phyloP scores from a whole-genome alignment of 2,113 vertebrate genomes.

The Bufo gargarizans region DNA sequence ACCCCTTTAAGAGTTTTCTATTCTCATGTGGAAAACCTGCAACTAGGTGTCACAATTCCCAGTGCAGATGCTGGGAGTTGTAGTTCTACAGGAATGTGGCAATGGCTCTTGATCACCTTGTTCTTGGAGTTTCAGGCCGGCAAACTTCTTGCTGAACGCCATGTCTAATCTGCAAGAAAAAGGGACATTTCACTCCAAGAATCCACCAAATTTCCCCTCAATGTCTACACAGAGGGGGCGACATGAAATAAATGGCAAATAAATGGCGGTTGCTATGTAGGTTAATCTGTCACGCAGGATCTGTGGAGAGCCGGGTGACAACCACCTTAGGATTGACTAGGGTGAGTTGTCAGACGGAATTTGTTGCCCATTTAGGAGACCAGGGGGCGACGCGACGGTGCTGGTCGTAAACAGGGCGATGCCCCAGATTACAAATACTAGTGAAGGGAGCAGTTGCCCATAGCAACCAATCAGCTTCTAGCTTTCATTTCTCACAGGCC shows the following conservation, averaged over 20 bases:
- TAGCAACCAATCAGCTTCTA: not conserved
- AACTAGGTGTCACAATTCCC: too few species aligned
- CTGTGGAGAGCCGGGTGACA: too few species aligned
- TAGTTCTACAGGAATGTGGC: not conserved
- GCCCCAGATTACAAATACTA: too few species aligned
- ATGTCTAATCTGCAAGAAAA: not conserved
- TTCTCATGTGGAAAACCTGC: not conserved
- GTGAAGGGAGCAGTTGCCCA: not conserved
- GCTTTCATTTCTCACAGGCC: not conserved
- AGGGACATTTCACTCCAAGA: not conserved
- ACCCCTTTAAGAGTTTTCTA: too few species aligned
- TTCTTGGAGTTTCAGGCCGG: constrained; percentile 31
- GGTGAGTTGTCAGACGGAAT: too few species aligned
- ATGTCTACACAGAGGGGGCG: too few species aligned
- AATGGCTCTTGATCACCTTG: constrained; percentile 5
- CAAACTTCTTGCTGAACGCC: constrained; percentile 51
- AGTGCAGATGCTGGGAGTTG: not conserved
- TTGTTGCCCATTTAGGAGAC: too few species aligned
- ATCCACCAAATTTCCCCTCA: not conserved
- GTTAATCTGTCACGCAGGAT: too few species aligned
- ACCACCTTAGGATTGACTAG: too few species aligned
- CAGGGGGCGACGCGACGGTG: too few species aligned
- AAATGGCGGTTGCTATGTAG: not conserved
- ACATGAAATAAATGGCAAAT: not conserved
- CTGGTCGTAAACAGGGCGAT: too few species aligned